Percentiles rank a stretch among this genome's conserved stretches.
These are phyloP conservation scores for Rhinoderma darwinii DNA, from an alignment of 2,113 vertebrate species.

Conservation along the genomic window DNA sequence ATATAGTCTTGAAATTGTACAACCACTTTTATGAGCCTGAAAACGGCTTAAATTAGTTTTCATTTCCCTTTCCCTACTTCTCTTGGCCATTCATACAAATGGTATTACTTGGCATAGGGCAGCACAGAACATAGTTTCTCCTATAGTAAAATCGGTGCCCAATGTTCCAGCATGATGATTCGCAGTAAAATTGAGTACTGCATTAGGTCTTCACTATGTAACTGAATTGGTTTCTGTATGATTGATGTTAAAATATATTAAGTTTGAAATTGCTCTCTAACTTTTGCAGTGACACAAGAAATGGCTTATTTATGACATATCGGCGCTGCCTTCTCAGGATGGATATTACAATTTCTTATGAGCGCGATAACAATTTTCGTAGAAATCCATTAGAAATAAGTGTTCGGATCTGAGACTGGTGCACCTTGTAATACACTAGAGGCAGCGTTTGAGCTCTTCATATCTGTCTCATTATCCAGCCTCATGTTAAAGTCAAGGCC, in stretches of 20 bases:
- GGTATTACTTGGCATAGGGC: no score
- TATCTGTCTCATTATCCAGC: not conserved
- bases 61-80: not conserved
- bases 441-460: not conserved
- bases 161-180: no score
- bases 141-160: no score
- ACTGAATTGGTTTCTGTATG: not conserved
- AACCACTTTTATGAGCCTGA: no score
- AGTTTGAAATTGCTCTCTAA: not conserved
- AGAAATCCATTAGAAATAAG: not conserved
- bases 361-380: not conserved
- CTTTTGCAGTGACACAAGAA: not conserved
- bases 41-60: not conserved
- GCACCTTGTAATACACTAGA: not conserved
- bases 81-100: no score
- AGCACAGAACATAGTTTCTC: not conserved
- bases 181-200: no score
- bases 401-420: not conserved
- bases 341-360: not conserved
- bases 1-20: no score
- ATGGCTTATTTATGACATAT: not conserved
- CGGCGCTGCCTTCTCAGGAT: not conserved
- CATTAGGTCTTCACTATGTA: no score
- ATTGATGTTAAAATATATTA: not conserved
- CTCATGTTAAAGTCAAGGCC: no score